These are phyloP conservation scores for Colossoma macropomum DNA, from an alignment of 2,113 vertebrate genomes.

Conservation along the genomic window DNA sequence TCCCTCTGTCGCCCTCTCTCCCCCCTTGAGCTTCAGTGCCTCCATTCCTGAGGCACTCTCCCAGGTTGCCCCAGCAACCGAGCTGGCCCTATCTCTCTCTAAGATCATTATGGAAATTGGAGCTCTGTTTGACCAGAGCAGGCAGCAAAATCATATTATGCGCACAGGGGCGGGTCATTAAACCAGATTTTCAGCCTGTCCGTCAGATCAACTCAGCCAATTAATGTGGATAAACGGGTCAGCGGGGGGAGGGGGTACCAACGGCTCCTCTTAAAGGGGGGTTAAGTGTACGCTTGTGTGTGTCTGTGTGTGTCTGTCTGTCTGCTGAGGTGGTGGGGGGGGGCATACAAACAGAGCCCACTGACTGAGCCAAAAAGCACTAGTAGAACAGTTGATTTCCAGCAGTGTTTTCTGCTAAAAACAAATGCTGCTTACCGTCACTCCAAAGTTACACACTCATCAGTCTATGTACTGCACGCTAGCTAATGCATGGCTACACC, in stretches of 20 bases:
- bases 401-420: neutral
- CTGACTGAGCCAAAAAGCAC: neutral
- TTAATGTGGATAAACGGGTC: slow-evolving; percentile 75
- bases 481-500: neutral
- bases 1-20: slow-evolving; percentile 32
- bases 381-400: neutral
- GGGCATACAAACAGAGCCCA: neutral
- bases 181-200: slow-evolving; percentile 84
- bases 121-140: slow-evolving; percentile 82
- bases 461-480: neutral
- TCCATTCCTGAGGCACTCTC: slow-evolving; percentile 67
- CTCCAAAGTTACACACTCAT: neutral
- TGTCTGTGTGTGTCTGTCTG: neutral
- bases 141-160: slow-evolving; percentile 84
- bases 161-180: slow-evolving; percentile 82
- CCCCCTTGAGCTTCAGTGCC: slow-evolving; percentile 60
- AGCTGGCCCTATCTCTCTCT: slow-evolving; percentile 78
- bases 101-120: slow-evolving; percentile 88
- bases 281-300: neutral
- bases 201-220: slow-evolving; percentile 80
- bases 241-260: slow-evolving; percentile 15
- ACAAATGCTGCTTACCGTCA: no score
- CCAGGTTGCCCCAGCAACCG: slow-evolving; percentile 86
- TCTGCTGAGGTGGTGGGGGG: neutral
- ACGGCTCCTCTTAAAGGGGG: slow-evolving; percentile 30